Conservation (phyloP, 92 coral and sea anemone genomes). For the Palythoa caribaeorum region DNA sequence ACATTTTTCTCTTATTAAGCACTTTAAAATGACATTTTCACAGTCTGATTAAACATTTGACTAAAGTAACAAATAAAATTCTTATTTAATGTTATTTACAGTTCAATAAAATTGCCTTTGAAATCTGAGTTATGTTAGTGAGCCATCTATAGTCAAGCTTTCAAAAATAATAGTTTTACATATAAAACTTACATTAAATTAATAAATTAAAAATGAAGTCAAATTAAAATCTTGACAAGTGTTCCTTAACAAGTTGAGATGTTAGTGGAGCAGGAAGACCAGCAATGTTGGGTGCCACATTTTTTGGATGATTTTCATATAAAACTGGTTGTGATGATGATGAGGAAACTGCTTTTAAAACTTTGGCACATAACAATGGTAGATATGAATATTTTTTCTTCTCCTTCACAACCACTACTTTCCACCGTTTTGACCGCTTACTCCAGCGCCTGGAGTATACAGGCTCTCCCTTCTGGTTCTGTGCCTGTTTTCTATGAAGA, state of each 20-base stretch:
- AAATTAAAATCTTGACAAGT: constrained; percentile 34
- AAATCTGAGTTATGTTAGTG: not conserved
- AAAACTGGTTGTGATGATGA: constrained; percentile 7
- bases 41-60: not conserved
- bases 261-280: constrained; percentile 46
- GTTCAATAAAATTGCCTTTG: not conserved
- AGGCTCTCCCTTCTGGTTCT: constrained; percentile 9
- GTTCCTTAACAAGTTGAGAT: constrained; percentile 41
- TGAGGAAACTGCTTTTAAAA: constrained; percentile 21
- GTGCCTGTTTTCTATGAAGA: constrained; percentile 46
- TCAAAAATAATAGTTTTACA: not conserved
- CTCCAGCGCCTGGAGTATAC: constrained; percentile 39
- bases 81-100: not conserved
- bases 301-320: constrained; percentile 32
- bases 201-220: not conserved
- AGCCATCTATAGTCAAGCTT: not conserved
- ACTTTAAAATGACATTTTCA: too few species aligned
- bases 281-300: constrained; percentile 39
- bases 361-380: constrained; percentile 34
- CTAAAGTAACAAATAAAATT: not conserved
- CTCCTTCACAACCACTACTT: constrained; percentile 35
- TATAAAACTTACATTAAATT: not conserved
- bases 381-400: constrained; percentile 24
- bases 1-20: too few species aligned
- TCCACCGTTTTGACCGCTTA: constrained; percentile 41